Conservation (phyloP, 2,113 vertebrate species). For the Thamnophis sirtalis region DNA sequence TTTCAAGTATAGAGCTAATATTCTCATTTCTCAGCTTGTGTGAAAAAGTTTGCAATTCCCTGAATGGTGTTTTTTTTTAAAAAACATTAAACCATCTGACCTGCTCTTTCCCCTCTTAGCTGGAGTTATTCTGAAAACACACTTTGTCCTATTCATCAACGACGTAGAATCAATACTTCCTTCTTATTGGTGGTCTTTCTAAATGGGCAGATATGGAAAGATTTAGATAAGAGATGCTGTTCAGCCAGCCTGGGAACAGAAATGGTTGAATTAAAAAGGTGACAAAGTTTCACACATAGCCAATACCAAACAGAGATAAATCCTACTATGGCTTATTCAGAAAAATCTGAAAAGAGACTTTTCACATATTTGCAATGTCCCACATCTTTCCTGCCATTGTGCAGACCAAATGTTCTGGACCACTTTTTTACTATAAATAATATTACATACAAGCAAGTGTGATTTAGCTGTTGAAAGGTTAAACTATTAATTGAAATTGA, state of each 20-base stretch:
- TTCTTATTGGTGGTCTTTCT: neutral
- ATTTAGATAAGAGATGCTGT: neutral
- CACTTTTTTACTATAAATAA: neutral
- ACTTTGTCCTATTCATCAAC: neutral
- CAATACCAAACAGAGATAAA: neutral
- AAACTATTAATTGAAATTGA: neutral
- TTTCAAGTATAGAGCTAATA: neutral
- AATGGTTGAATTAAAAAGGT: neutral
- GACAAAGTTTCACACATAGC: neutral
- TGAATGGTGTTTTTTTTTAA: neutral
- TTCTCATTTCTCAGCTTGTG: neutral
- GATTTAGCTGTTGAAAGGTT: neutral
- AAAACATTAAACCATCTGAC: neutral
- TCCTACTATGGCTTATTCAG: neutral
- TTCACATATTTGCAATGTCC: neutral
- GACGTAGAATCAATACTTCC: neutral
- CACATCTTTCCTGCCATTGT: neutral
- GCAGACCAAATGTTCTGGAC: neutral
- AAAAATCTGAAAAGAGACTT: neutral
- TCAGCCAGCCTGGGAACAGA: neutral
- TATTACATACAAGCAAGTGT: neutral
- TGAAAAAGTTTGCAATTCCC: neutral
- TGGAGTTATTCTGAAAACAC: neutral
- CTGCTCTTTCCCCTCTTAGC: neutral
- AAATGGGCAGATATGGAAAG: neutral